phyloP scores from a whole-genome alignment of 2,888 invertebrate species.

The Litoditis marina region DNA sequence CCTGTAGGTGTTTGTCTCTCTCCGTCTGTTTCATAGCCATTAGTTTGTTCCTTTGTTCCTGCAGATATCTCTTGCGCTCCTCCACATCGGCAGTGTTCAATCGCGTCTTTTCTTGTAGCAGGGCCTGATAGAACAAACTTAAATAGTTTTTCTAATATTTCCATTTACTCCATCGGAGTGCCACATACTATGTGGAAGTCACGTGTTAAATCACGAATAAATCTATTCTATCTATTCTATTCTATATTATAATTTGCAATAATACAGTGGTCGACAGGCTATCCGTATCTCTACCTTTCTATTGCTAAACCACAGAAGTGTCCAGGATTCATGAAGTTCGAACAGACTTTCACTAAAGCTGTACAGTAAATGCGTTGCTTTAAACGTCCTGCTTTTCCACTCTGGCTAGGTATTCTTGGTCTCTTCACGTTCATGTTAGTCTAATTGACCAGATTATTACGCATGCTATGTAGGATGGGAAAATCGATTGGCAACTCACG shows the following conservation, averaged over 20 bases:
- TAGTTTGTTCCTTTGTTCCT: constrained; percentile 84
- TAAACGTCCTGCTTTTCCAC: too few relatives aligned
- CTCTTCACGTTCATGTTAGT: too few relatives aligned
- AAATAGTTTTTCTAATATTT: too few relatives aligned
- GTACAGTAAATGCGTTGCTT: too few relatives aligned
- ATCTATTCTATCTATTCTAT: too few relatives aligned
- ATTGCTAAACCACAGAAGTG: not conserved
- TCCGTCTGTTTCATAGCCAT: constrained; percentile 84
- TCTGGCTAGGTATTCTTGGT: too few relatives aligned
- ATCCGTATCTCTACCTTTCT: not conserved
- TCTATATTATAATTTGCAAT: not conserved
- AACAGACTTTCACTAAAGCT: too few relatives aligned
- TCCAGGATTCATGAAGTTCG: too few relatives aligned
- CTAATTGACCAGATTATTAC: too few relatives aligned
- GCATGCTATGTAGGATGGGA: not conserved
- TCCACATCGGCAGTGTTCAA: constrained; percentile 65
- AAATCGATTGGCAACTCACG: constrained; percentile 13
- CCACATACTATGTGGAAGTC: too few relatives aligned
- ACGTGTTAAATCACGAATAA: too few relatives aligned
- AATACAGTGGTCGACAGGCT: not conserved
- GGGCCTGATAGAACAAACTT: constrained; percentile 32
- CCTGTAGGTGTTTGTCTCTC: constrained; percentile 70
- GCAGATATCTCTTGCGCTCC: constrained; percentile 79
- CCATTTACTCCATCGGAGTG: too few relatives aligned
- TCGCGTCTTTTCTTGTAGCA: constrained; percentile 25